Percentiles rank a stretch among this genome's conserved stretches.
Conservation (phyloP, 2,888 invertebrate species). For the Sicus ferrugineus region DNA sequence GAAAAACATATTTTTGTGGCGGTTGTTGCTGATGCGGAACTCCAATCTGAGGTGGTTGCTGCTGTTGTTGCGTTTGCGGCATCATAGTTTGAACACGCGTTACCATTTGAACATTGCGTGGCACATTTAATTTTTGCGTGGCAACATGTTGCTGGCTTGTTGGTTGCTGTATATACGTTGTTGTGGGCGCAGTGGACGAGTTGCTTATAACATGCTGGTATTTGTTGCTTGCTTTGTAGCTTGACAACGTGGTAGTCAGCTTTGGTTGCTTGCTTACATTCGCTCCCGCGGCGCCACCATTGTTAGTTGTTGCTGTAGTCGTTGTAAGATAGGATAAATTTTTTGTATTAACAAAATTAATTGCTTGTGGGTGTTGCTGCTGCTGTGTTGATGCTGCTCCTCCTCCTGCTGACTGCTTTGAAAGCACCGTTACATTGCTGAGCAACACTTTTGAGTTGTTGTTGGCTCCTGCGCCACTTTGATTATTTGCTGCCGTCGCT, state of each 20-base stretch:
- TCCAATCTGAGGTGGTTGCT: slow-evolving; percentile 29
- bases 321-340: slow-evolving; percentile 58
- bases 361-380: slow-evolving; percentile 48
- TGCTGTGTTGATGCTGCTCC: slow-evolving; percentile 31
- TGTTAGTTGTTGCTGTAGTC: slow-evolving; percentile 42
- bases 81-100: slow-evolving; percentile 58
- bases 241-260: slow-evolving; percentile 37
- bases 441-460: slow-evolving; percentile 60
- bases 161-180: slow-evolving; percentile 42
- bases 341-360: slow-evolving; percentile 57
- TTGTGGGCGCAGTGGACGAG: slow-evolving; percentile 37
- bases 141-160: slow-evolving; percentile 46
- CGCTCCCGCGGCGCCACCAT: slow-evolving; percentile 22
- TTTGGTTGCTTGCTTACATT: slow-evolving; percentile 41
- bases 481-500: slow-evolving; percentile 41
- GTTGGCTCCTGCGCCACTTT: slow-evolving; percentile 34
- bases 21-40: slow-evolving; percentile 37
- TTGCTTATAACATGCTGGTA: slow-evolving; percentile 35
- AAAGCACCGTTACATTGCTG: slow-evolving; percentile 62
- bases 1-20: slow-evolving; percentile 41
- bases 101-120: slow-evolving; percentile 57
- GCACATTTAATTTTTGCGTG: slow-evolving; percentile 51
- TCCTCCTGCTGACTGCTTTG: slow-evolving; percentile 49
- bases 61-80: slow-evolving; percentile 41
- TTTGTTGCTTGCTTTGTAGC: slow-evolving; percentile 35